Evolutionary conservation across 1,140 invertebrate genomes (phyloP), one percentile per base, ranked within the genome.

Genomic region (Eulimnadia texana): DNA sequence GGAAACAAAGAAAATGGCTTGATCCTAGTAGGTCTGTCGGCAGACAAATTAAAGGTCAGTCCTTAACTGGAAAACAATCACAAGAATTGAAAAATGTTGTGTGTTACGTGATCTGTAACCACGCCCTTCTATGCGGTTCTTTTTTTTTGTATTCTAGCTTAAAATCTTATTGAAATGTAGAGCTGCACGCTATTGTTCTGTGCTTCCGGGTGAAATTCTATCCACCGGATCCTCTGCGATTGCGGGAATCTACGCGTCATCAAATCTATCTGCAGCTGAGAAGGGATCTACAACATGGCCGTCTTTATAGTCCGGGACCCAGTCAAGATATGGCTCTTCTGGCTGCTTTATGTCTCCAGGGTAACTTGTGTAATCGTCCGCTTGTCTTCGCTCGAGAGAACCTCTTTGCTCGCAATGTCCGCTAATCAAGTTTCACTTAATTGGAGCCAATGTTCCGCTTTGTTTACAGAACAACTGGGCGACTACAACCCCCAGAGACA

Each of bases 201-300:
- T 92, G 90, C 70, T 89, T 96, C 72, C 83, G 92, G 55, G 86
- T 95, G 47, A 94, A 95, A 74, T 96, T 93, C 72, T 96, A 95
- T 72, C 92, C 92, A 9, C 86, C 88, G 27, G 90, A 95, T 78
- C 90, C 92, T 49, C 79, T 84, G 68, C 73, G 80, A 63, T 73
- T 93, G 64, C 88, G 88, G 69, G 89, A 93, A 74, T 88, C 91
- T 76, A 90, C 88, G 16, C 79, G 86, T 65, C 94, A 95, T 75
- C 90, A 92, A 74, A 81, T 96, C 67, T 97, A 93, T 73, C 81
- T 96, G 58, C 94, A 98, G 72, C 74, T 98, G 58, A 89, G 94
- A 74, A 79, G 94, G 71, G 95, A 98, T 77, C 79, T 98, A 56
- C 76, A 91, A 22, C 93, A 97, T 78, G 93, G 94, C 3, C 80